Evolutionary conservation across 2,797 vertebrate genomes (phyloP).

Genomic region (Crypturellus tataupa): DNA sequence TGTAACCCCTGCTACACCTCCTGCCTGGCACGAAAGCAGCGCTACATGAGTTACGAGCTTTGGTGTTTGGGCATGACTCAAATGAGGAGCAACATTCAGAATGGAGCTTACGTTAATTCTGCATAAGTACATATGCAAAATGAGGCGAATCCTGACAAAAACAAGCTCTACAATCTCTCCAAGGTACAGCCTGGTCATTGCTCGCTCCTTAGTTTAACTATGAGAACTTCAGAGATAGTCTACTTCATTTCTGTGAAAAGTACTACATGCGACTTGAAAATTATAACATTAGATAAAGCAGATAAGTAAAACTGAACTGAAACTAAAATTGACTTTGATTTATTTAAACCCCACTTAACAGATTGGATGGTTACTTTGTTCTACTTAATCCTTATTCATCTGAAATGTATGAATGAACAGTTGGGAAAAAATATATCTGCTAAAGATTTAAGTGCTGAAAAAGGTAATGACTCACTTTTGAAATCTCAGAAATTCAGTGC

Average conservation of each 20-base stretch:
- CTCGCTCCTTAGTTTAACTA: not conserved
- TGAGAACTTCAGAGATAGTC: not conserved
- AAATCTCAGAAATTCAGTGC: slow-evolving; percentile 32
- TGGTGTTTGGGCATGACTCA: not conserved
- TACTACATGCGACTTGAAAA: not conserved
- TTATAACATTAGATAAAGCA: not conserved
- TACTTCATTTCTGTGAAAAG: not conserved
- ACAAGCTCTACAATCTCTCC: not conserved
- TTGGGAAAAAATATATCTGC: not conserved
- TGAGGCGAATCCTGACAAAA: not conserved
- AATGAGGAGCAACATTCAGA: not conserved
- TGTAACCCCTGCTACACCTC: not conserved
- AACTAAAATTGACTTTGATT: not conserved
- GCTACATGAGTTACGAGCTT: not conserved
- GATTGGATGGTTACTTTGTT: not conserved
- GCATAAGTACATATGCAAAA: not conserved
- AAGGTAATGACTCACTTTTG: slow-evolving; percentile 17
- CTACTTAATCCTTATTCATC: not conserved
- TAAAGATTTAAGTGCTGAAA: slow-evolving; percentile 4
- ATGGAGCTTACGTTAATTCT: not conserved
- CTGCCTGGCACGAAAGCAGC: not conserved
- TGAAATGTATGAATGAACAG: not conserved
- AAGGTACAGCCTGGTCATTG: not conserved
- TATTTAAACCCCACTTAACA: not conserved
- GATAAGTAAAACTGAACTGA: not conserved